Evolutionary conservation across 2,797 vertebrate species (phyloP).

Genomic region (Glyptemys insculpta): DNA sequence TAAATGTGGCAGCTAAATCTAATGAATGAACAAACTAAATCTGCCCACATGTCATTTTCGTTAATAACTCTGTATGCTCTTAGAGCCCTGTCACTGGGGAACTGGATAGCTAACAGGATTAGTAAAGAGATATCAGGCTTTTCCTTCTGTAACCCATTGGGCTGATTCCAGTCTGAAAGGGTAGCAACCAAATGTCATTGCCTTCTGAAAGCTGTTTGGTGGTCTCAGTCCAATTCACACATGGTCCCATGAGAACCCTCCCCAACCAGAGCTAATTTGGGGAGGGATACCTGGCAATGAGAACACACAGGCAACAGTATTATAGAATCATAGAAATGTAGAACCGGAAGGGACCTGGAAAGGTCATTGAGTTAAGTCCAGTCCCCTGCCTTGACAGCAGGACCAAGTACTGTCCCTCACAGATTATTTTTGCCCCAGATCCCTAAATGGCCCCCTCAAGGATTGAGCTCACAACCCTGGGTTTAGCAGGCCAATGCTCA

Average conservation of each 20-base stretch:
- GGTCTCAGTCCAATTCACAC: accelerated
- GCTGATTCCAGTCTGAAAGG: not conserved
- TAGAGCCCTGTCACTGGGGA: not conserved
- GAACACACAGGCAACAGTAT: not conserved
- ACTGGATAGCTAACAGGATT: not conserved
- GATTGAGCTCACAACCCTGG: too few species aligned
- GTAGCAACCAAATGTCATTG: not conserved
- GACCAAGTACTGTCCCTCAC: too few species aligned
- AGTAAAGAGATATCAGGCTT: not conserved
- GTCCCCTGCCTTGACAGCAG: too few species aligned
- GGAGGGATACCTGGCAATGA: not conserved
- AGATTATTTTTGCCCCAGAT: too few species aligned
- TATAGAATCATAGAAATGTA: too few species aligned
- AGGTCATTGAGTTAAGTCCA: too few species aligned
- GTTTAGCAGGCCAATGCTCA: too few species aligned
- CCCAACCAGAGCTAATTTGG: not conserved
- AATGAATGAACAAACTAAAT: not conserved
- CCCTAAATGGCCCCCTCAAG: too few species aligned
- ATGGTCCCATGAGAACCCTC: not conserved
- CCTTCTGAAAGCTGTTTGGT: not conserved
- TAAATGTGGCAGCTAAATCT: not conserved
- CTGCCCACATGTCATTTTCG: not conserved
- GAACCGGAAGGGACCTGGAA: too few species aligned
- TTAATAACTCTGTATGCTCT: not conserved
- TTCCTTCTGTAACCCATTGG: not conserved